Base-by-base conservation (phyloP, 1,140 invertebrate genomes). In the Caerostris darwini region DNA sequence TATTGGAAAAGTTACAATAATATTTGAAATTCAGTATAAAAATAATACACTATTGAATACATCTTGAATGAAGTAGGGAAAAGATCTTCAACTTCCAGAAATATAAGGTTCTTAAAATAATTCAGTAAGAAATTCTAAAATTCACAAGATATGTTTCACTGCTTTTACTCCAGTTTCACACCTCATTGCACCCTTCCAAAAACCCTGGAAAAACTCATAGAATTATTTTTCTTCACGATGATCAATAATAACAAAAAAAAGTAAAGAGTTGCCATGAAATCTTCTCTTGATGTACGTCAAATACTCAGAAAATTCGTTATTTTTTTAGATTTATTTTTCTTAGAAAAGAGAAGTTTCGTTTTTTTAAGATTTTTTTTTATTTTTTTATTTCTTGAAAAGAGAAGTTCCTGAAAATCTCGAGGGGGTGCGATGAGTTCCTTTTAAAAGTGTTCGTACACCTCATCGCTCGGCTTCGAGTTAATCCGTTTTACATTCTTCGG, bases 401-500 rank as follows among this genome's bases (percentile, higher is more conserved):
- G 71, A 90, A 90, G 61, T 53, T 57, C 90, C 34, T 69, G 3
- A 10, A 64, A 90, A 69, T 90, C 87, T 71, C 67, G 50, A 54
- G 82, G 64, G 67, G 34, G 17, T 34, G 64, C 14, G 61, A 61
- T 64, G 57, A 90, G 50, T 90, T 90, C 87, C 82, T 91, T 88
- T 91, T 91, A 82, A 91, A 91, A 91, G 71, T 82, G 90, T 59
- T 88, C 82, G 71, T 61, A 82, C 77, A 91, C 69, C 90, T 91
- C 90, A 82, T 81, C 69, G 71, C 90, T 61, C 57, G 69, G 90
- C 69, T 91, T 82, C 10, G 67, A 82, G 90, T 82, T 91, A 91
- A 91, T 91, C 90, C 90, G 69, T 91, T 91, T 91, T 91, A 91
- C 90, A 91, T 91, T 91, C 90, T 82, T 17, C n/a, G 12, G 57